Base-by-base conservation (phyloP, 2,113 vertebrate genomes). In the Holacanthus passer region DNA sequence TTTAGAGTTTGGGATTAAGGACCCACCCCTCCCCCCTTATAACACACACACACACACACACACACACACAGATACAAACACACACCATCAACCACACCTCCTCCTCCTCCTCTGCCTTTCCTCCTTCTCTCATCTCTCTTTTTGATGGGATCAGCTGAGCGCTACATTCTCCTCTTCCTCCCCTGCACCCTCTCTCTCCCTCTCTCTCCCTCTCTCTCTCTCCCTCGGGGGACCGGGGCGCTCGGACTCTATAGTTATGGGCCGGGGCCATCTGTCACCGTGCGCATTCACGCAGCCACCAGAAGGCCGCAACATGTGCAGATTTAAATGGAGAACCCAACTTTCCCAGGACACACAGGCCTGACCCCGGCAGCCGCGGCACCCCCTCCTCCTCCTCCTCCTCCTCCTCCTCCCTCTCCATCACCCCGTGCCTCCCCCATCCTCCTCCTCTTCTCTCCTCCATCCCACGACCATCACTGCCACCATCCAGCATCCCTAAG, bases 301-400 rank as follows among this genome's bases (percentile, higher is more conserved):
- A 96, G 95, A 96, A 95, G 95, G 94, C 91, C 85, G 71, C 94
- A 95, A 93, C 94, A 96, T 95, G 94, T 95, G 94, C 94, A 92
- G 89, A 90, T 94, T 95, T 95, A 95, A 95, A 95, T 95, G 95
- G 90, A 93, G 93, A 94, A 89, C 86, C 87, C 94, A 94, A 95
- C 94, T 95, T 96, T 95, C 95, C 94, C 95, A 96, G 95, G 94
- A 95, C 93, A 93, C 89, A 90, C 92, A 93, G 93, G 91, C 88
- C 91, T 95, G 95, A 95, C 95, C 95, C 91, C 90, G 84, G 92
- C 94, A 94, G 94, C 93, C 93, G 91, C 90, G 79, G 87, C 84
- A 77, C 39, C 88, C 84, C 64, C 77, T 79, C 77, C 79, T 77
- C 65, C 67, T 16, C 47, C n/a, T 43, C 79, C 62, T 24, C 45